phyloP scores from a whole-genome alignment of 2,888 invertebrate species.

The Caenorhabditis sp. region DNA sequence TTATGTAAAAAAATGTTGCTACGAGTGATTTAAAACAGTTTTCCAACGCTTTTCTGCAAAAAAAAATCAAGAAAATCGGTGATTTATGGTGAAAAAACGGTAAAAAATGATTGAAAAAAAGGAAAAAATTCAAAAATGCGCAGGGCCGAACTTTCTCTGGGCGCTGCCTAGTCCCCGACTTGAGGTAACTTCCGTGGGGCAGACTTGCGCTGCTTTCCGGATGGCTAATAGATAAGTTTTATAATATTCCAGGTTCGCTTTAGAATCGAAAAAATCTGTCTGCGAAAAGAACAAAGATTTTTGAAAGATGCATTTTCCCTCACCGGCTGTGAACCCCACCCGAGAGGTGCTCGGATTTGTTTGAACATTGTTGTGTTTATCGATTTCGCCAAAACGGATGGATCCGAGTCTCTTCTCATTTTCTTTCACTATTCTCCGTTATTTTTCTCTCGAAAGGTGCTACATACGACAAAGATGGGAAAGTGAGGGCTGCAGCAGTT shows the following conservation, averaged over 20 bases:
- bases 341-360: constrained; percentile 47
- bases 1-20: too few species aligned
- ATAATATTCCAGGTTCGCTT: background rate
- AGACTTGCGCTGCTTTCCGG: too few species aligned
- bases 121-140: too few species aligned
- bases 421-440: constrained; percentile 25
- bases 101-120: too few species aligned
- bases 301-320: constrained; percentile 9
- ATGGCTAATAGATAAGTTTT: too few species aligned
- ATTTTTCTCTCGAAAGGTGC: constrained; percentile 43
- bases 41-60: too few species aligned
- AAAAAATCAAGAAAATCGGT: too few species aligned
- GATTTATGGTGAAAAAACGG: too few species aligned
- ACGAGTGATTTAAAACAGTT: too few species aligned
- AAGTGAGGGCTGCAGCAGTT: background rate
- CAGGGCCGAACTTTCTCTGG: too few species aligned
- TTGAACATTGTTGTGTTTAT: constrained; percentile 65
- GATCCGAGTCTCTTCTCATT: constrained; percentile 23
- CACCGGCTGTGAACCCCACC: constrained; percentile 21
- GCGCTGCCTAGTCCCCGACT: too few species aligned
- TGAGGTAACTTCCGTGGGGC: too few species aligned
- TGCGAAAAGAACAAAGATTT: constrained; percentile 32
- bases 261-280: constrained; percentile 18
- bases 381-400: constrained; percentile 54
- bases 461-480: constrained; percentile 32